These are phyloP conservation scores for Pogonophryne albipinna DNA, from an alignment of 2,797 vertebrate genomes.

Conservation along the genomic window DNA sequence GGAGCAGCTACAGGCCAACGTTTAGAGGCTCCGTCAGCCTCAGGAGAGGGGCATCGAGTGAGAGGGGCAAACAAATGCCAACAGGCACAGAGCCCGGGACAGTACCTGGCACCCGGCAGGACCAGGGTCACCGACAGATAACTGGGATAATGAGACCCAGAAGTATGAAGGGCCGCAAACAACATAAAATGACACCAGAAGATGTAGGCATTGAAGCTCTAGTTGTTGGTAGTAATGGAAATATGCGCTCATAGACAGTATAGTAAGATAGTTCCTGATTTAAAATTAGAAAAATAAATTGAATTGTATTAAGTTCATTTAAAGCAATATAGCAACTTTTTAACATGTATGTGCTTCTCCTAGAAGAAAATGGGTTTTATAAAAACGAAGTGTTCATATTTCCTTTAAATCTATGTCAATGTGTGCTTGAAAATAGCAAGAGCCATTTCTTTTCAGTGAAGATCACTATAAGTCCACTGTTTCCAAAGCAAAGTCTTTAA, in stretches of 20 bases:
- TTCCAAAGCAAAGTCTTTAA: not conserved
- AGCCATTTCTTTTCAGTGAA: too few relatives aligned
- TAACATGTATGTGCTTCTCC: not conserved
- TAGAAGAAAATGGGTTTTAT: not conserved
- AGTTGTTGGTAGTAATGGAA: not conserved
- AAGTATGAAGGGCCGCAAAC: conserved; percentile 14
- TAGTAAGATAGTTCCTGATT: not conserved
- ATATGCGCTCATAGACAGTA: not conserved
- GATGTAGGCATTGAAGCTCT: not conserved
- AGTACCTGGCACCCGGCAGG: conserved; percentile 6
- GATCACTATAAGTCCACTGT: not conserved
- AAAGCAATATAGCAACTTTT: not conserved
- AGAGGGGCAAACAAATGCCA: conserved; percentile 66
- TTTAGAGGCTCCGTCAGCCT: conserved; percentile 32
- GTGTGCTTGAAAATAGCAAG: too few relatives aligned
- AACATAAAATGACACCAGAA: not conserved
- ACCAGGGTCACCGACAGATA: conserved; percentile 44
- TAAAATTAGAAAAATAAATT: not conserved
- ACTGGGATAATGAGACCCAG: conserved; percentile 51
- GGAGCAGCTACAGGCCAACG: conserved; percentile 35
- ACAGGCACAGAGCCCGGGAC: conserved; percentile 34
- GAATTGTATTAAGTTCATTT: not conserved
- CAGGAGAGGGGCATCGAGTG: conserved; percentile 31
- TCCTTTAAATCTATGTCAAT: not conserved
- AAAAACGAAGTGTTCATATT: not conserved